These are phyloP conservation scores for Leptogaster cylindrica DNA, from an alignment of 2,888 invertebrate genomes.

Conservation along the genomic window DNA sequence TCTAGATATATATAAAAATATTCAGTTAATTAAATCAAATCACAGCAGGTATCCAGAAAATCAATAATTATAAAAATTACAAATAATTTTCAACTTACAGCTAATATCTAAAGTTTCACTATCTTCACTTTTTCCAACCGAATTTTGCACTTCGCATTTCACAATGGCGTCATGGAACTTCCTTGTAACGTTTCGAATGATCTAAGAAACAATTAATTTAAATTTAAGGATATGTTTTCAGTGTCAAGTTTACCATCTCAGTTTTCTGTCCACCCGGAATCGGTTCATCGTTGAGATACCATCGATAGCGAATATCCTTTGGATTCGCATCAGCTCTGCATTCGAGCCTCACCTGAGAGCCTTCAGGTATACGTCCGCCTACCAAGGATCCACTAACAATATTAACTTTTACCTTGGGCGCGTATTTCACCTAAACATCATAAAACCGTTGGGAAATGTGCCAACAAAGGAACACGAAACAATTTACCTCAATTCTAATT, in stretches of 20 bases:
- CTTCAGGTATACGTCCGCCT: slow-evolving; percentile 76
- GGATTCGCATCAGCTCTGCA: slow-evolving; percentile 93
- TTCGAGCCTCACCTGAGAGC: slow-evolving; percentile 77
- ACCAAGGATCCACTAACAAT: slow-evolving; percentile 66
- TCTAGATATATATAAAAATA: slow-evolving; percentile 64
- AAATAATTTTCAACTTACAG: slow-evolving; percentile 71
- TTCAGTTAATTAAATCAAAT: slow-evolving; percentile 35
- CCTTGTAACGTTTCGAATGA: slow-evolving; percentile 80
- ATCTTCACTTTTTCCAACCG: slow-evolving; percentile 89
- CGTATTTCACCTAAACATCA: slow-evolving; percentile 88
- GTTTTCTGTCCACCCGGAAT: slow-evolving; percentile 81
- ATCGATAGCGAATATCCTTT: slow-evolving; percentile 80
- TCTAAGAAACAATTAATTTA: slow-evolving; percentile 57
- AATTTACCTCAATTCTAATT: slow-evolving; percentile 81
- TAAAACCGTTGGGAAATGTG: too few relatives aligned
- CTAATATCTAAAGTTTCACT: slow-evolving; percentile 86
- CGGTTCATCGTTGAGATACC: slow-evolving; percentile 85
- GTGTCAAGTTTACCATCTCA: slow-evolving; percentile 68
- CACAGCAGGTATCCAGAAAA: too few relatives aligned
- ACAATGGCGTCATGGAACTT: slow-evolving; percentile 85
- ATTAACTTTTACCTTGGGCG: slow-evolving; percentile 83
- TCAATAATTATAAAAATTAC: too few relatives aligned
- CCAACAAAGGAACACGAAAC: too few relatives aligned
- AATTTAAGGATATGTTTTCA: not conserved
- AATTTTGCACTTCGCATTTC: slow-evolving; percentile 90